Percentiles rank a stretch among this genome's conserved stretches.
phyloP scores from a whole-genome alignment of 2,113 vertebrate genomes.

The Alectura lathami region DNA sequence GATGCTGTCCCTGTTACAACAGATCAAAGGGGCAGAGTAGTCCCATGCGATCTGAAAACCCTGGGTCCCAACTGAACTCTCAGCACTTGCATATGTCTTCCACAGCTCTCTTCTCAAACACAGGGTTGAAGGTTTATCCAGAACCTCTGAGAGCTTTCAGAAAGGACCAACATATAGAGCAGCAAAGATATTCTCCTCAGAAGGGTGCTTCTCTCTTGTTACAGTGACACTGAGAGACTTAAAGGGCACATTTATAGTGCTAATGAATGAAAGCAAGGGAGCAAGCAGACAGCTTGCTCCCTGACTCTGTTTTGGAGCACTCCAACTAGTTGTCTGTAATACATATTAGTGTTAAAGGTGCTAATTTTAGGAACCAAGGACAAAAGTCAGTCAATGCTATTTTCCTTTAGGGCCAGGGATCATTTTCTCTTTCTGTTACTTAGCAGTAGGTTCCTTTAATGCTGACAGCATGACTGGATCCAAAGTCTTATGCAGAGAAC shows the following conservation, averaged over 20 bases:
- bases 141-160: neutral
- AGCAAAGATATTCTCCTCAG: neutral
- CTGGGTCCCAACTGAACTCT: fast-evolving
- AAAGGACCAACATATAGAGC: neutral
- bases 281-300: neutral
- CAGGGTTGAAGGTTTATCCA: neutral
- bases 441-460: neutral
- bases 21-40: neutral
- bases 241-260: fast-evolving
- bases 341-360: neutral
- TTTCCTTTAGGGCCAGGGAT: neutral
- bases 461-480: neutral
- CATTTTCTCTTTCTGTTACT: neutral
- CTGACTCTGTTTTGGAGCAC: neutral
- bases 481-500: neutral
- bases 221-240: neutral
- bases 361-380: neutral
- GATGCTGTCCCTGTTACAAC: neutral
- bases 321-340: neutral
- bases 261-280: neutral
- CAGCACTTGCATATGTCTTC: neutral
- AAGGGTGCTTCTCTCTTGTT: neutral
- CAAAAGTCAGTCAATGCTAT: neutral
- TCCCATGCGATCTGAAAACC: neutral
- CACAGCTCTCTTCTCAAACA: neutral